phyloP scores from a whole-genome alignment of 2,113 vertebrate species.

The Anarhynchus alexandrinus region DNA sequence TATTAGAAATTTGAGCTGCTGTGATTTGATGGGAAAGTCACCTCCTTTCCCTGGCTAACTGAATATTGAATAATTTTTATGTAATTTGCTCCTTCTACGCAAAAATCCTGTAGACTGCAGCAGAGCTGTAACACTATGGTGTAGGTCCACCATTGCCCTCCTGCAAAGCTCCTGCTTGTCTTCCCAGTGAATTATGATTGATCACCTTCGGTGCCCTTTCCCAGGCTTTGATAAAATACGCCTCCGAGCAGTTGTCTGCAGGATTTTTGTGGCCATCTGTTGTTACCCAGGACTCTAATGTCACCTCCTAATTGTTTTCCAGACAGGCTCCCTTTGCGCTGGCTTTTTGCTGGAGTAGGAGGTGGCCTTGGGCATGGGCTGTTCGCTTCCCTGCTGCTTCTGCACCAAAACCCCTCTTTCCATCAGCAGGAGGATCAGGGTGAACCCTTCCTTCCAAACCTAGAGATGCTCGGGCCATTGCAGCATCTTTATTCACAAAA shows the following conservation, averaged over 20 bases:
- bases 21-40: slow-evolving; percentile 37
- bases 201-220: neutral
- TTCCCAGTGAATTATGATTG: neutral
- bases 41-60: neutral
- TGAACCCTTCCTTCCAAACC: neutral
- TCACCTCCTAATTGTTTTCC: neutral
- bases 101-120: neutral
- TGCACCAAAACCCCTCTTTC: neutral
- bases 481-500: neutral
- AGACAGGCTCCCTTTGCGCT: neutral
- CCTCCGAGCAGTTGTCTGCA: neutral
- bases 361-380: neutral
- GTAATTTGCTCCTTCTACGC: neutral
- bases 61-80: neutral
- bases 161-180: neutral
- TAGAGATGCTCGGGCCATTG: too few species aligned
- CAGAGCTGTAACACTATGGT: neutral
- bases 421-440: accelerated
- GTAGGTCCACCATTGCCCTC: neutral
- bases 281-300: neutral
- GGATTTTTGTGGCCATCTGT: neutral
- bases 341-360: neutral
- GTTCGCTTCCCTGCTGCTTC: accelerated
- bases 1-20: slow-evolving; percentile 56
- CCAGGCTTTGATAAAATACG: neutral